Base-by-base conservation (phyloP, 2,797 vertebrate genomes). In the Schizothorax lantsangensis region DNA sequence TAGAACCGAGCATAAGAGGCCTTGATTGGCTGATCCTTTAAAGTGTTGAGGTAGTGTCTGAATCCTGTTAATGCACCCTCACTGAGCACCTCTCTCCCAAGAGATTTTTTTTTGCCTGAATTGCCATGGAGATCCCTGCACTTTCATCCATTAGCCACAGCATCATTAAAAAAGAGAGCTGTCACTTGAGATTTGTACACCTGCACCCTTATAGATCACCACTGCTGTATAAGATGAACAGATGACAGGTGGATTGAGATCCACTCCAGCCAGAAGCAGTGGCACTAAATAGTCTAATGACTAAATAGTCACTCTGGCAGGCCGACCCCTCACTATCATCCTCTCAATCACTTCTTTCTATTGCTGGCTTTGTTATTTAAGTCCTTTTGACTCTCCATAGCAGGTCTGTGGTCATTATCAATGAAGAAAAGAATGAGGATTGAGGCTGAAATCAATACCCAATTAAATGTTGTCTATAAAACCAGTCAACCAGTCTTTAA, bases 21-120 rank as follows among this genome's bases (percentile, higher is more conserved):
- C 89, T 89, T 92, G 90, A 93, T 90, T 90, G 86, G 89, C 91
- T 93, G 91, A 91, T 92, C 90, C 84, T 91, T 88, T 89, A 86
- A 90, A 90, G 89, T 89, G 84, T 86, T 82, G 47, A 87, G 88
- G 91, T 91, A 11, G 80, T 75, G 43, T 86, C 88, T 93, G 92
- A 89, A 91, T 93, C 87, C 88, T 88, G 88, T 89, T 84, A 93
- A 91, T 86, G 90, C 87, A 86, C 89, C 83, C 88, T 89, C 89
- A 91, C 91, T 90, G 88, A 87, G 87, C 82, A 89, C 83, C 90
- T 74, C 83, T 86, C 88, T 86, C 84, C 49, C 86, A 83, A 88
- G 79, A 89, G 91, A 91, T 86, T 2, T 88, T 43, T 54, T 57
- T 89, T 23, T 40, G 79, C 88, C 85, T 91, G 91, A 89, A 92